Evolutionary conservation across 1,140 invertebrate genomes (phyloP).

Genomic region (Pollicipes pollicipes): DNA sequence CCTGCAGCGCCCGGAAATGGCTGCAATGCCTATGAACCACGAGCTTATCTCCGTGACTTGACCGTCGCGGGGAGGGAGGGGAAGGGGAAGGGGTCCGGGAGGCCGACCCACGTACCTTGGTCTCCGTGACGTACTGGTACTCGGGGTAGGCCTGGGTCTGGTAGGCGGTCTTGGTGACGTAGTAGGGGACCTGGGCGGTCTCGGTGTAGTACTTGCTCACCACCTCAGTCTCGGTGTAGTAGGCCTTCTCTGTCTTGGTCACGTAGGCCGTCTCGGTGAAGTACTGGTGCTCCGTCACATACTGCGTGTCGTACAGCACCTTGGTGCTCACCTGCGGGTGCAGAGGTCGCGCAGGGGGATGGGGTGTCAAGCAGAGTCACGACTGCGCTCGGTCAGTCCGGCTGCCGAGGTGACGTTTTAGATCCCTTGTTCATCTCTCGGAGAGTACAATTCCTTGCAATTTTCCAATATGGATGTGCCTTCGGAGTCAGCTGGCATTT

Average conservation of each 20-base stretch:
- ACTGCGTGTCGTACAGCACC: conserved; percentile 16
- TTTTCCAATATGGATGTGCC: too few species aligned
- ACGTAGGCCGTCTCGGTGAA: conserved; percentile 17
- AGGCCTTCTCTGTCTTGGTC: conserved; percentile 9
- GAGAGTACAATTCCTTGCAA: too few species aligned
- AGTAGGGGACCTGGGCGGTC: conserved; percentile 12
- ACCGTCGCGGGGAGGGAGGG: too few species aligned
- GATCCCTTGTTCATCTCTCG: too few species aligned
- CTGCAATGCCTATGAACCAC: too few species aligned
- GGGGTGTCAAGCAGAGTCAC: not conserved
- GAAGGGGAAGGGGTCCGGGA: too few species aligned
- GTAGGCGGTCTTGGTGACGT: conserved; percentile 12
- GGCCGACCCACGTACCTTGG: not conserved
- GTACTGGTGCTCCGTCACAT: conserved; percentile 15
- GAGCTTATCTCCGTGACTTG: too few species aligned
- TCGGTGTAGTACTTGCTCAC: conserved; percentile 12
- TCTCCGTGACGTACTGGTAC: conserved; percentile 14
- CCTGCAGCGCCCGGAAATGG: too few species aligned
- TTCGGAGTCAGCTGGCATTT: too few species aligned
- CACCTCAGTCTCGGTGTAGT: conserved; percentile 7
- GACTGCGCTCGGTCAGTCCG: too few species aligned
- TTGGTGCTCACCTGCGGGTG: conserved; percentile 12
- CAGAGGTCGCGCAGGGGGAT: not conserved
- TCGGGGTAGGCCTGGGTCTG: conserved; percentile 9
- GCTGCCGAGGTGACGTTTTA: too few species aligned